Base-by-base conservation (phyloP, 2,888 invertebrate species). In the Acronicta leporina region DNA sequence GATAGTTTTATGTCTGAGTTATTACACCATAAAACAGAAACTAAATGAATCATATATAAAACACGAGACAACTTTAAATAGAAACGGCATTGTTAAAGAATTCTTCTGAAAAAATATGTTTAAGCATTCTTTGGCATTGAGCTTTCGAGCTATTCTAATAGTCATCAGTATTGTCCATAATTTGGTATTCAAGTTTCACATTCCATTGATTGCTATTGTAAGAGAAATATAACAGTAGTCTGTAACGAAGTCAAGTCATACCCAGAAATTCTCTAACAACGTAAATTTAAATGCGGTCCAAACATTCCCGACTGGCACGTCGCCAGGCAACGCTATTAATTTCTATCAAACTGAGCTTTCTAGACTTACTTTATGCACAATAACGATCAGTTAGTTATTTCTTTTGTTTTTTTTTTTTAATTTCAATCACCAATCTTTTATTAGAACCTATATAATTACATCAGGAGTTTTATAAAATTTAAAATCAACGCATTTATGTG, bases 271-370 rank as follows among this genome's bases (percentile, higher is more conserved):
- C 85, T 84, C 77, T 65, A 72, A 83, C 80, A 85, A 81, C 86
- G 85, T 88, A 85, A 90, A 89, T 92, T 89, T 92, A 91, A 92
- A 92, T 87, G 83, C 82, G 86, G 78, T 81, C 79, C 85, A 87
- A 89, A 90, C 85, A 89, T 87, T 83, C 79, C 61, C 61, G 51
- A 69, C 80, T 93, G 93, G 93, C 91, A 53, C 43, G 1, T 25
- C 57, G 90, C 93, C 93, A 92, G 84, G 62, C 51, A 73, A 73
- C 78, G 71, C 88, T 88, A 91, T 89, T 86, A 89, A 88, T 91
- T 90, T 87, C 90, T 88, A 83, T 88, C 84, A 87, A 88, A 87
- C 81, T 77, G 77, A 82, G 82, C 85, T 85, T 89, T 86, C 79
- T 82, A 77, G 79, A 82, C 81, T 83, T 44, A 58, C 58, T 64